Evolutionary conservation across 2,797 vertebrate species (phyloP), one percentile per base, ranked within the genome.

Genomic region (Melopsittacus undulatus): DNA sequence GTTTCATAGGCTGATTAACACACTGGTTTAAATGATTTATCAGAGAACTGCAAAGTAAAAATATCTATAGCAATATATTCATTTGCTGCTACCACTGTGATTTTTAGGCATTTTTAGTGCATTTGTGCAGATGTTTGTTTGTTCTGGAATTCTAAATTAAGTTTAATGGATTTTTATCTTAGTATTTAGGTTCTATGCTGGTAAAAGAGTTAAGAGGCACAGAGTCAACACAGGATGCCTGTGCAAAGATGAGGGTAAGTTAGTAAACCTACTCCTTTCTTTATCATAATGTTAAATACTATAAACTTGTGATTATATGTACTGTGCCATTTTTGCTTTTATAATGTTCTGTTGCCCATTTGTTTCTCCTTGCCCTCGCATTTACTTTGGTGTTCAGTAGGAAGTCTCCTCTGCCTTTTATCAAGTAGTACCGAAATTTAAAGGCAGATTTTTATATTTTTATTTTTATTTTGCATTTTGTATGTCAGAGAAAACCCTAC

Each of bases 131-230:
- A 51, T 69, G 40, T 62, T 63, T 91, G 5, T 67, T 72, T 56
- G 11, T 79, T 88, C 27, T 86, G 32, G 36, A 89, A 90, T 89
- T 85, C 72, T 83, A 89, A 79, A 92, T 84, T 75, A 85, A 77
- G 6, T 91, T 94, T 59, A 87, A 72, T 93, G 94, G 43, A 40
- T 94, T 96, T 97, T 88, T 96, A 52, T 95, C 95, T 95, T 97
- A 99, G 99, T 99, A 99, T 98, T 98, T 99, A 98, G 99, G 99
- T 96, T 99, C 99, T 93, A 99, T 99, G 99, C 98, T 99, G 98
- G 99, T 99, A 93, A 99, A 99, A 97, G 99, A 99, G 97, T 98
- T 99, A 95, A 98, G 99, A 97, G 99, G 99, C 56, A 99, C 99
- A 11, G 99, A 99, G 94, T 99, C 99, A 74, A 99, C 99, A 86